Base-by-base conservation (phyloP, 2,113 vertebrate genomes). In the Blennius ocellaris region DNA sequence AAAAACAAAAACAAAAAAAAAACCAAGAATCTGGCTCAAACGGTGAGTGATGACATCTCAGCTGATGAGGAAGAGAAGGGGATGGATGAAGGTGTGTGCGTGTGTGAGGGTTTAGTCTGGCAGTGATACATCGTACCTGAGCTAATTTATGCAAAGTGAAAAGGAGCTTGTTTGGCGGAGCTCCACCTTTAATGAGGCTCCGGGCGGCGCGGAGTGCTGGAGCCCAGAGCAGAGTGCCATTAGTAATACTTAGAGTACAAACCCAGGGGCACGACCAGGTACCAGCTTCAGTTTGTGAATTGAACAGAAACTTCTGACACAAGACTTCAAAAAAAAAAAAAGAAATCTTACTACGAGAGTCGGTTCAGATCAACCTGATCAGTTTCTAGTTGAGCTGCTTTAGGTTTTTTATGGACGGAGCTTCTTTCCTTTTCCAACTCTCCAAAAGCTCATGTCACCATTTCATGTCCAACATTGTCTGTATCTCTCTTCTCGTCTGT, bases 131-230 rank as follows among this genome's bases (percentile, higher is more conserved):
- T 92, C 5, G 56, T 83, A 44, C 81, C n/a, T 1, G 56, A 87
- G 87, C 84, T 94, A 94, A 95, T 94, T 93, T 92, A 95, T 94
- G 93, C 92, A 92, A 92, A 94, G 91, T 79, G 89, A 76, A 92
- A 91, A 91, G 91, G 87, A 92, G 85, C 91, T 92, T 78, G 89
- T 94, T 94, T 93, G 93, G 91, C 92, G 87, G 83, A 78, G 90
- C 87, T 93, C 94, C 91, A 92, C 89, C 91, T 91, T 92, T 92
- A 92, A 90, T 87, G 85, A 83, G 93, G 90, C 91, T 92, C 87
- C 81, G 92, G 93, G 90, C 70, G 91, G 90, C 78, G 91, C 87
- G 21, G 58, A 59, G 78, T 69, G 61, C 81, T 79, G 69, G 30
- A 0, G 86, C 74, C 64, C 21, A 84, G 70, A 82, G 56, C 52